phyloP scores from a whole-genome alignment of 1,140 invertebrate genomes.

The Marisa cornuarietis region DNA sequence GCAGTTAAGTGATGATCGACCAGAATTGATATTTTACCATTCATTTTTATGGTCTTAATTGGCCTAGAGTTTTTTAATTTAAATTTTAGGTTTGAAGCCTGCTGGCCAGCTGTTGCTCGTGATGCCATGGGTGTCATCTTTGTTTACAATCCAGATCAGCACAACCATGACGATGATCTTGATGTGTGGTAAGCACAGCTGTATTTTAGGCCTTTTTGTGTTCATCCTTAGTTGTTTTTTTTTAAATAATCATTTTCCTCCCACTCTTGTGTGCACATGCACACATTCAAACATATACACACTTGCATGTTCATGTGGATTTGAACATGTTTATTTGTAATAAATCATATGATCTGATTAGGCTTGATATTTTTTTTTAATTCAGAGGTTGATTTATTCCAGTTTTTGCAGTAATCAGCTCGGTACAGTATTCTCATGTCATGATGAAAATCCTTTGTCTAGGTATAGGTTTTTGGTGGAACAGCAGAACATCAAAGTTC shows the following conservation, averaged over 20 bases:
- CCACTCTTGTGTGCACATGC: not conserved
- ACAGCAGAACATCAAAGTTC: conserved; percentile 63
- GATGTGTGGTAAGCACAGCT: conserved; percentile 71
- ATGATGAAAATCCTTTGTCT: conserved; percentile 10
- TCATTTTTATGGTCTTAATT: not conserved
- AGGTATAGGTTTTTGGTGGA: conserved; percentile 78
- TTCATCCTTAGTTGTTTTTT: not conserved
- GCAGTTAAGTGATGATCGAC: not conserved
- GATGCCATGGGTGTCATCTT: conserved; percentile 79
- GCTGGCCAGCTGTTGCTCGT: conserved; percentile 80
- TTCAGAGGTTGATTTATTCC: no score
- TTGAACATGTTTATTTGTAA: not conserved
- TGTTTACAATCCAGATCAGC: conserved; percentile 75
- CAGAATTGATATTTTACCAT: not conserved
- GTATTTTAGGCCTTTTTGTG: no score
- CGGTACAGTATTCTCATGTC: not conserved
- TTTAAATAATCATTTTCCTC: not conserved
- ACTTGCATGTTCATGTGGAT: no score
- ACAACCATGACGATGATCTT: conserved; percentile 73
- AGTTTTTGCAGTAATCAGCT: no score
- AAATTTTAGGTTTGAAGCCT: conserved; percentile 74
- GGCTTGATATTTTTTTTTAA: no score
- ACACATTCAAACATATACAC: no score
- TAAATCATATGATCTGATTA: no score
- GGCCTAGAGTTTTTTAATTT: conserved; percentile 35